phyloP scores from a whole-genome alignment of 2,113 vertebrate species.

The Solenodon paradoxus region DNA sequence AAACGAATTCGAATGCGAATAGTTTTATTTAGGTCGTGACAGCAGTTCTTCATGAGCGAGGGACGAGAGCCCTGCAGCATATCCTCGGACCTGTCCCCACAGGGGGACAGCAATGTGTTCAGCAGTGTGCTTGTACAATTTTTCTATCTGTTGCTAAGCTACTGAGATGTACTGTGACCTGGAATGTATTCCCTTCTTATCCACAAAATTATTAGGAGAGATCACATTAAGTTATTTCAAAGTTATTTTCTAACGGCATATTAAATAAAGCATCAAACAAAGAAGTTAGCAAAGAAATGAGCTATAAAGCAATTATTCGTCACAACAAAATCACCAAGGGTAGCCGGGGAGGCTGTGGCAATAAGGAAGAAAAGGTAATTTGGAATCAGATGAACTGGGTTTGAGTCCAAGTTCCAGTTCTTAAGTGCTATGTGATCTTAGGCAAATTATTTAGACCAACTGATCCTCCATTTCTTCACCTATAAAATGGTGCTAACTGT shows the following conservation, averaged over 20 bases:
- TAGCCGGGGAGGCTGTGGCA: background rate
- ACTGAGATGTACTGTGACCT: background rate
- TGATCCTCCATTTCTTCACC: background rate
- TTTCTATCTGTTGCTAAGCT: background rate
- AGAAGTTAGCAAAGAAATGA: background rate
- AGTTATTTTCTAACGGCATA: background rate
- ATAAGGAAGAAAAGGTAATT: background rate
- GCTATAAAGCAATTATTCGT: background rate
- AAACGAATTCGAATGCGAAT: background rate
- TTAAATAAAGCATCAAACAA: background rate
- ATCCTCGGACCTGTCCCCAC: background rate
- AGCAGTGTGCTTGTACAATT: background rate
- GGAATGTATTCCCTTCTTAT: background rate
- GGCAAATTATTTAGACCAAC: background rate
- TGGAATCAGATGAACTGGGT: background rate
- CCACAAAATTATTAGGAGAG: background rate
- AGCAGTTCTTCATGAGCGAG: background rate
- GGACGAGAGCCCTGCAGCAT: background rate
- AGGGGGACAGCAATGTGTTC: background rate
- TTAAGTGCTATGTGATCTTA: background rate
- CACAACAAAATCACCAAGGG: background rate
- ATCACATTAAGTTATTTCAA: background rate
- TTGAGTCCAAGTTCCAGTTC: background rate
- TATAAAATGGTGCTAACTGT: background rate
- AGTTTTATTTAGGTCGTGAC: background rate